phyloP scores from a whole-genome alignment of 2,113 vertebrate genomes.

The Heterotilapia buettikoferi region DNA sequence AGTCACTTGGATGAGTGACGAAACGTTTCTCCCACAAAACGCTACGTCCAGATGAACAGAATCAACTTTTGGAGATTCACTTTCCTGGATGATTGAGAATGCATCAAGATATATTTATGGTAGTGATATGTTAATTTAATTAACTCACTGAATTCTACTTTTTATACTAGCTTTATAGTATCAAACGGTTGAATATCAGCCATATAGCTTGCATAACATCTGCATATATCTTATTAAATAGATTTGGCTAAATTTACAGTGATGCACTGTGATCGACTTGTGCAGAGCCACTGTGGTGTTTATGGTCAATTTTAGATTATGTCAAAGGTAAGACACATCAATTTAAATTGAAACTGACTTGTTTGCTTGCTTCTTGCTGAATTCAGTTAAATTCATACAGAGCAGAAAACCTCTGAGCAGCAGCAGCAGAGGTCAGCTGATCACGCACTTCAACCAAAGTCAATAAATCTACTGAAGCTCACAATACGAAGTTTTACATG shows the following conservation, averaged over 20 bases:
- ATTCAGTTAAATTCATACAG: background rate
- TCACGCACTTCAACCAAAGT: fast-evolving
- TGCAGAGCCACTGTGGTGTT: background rate
- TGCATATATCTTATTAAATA: background rate
- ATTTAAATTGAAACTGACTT: background rate
- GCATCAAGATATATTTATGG: background rate
- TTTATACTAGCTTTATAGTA: background rate
- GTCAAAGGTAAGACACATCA: background rate
- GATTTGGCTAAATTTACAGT: background rate
- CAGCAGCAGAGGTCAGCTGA: background rate
- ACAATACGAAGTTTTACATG: background rate
- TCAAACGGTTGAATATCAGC: fast-evolving
- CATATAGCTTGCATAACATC: background rate
- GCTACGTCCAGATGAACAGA: no score
- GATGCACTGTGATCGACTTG: background rate
- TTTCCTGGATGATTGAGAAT: no score
- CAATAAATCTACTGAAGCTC: background rate
- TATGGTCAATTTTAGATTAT: background rate
- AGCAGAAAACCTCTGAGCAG: background rate
- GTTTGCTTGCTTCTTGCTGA: background rate
- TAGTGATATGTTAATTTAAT: background rate
- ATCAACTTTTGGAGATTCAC: no score
- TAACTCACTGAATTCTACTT: background rate
- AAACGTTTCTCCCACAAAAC: no score
- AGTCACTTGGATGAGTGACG: no score